Conservation (phyloP, 2,113 vertebrate species). For the Catagonus wagneri region DNA sequence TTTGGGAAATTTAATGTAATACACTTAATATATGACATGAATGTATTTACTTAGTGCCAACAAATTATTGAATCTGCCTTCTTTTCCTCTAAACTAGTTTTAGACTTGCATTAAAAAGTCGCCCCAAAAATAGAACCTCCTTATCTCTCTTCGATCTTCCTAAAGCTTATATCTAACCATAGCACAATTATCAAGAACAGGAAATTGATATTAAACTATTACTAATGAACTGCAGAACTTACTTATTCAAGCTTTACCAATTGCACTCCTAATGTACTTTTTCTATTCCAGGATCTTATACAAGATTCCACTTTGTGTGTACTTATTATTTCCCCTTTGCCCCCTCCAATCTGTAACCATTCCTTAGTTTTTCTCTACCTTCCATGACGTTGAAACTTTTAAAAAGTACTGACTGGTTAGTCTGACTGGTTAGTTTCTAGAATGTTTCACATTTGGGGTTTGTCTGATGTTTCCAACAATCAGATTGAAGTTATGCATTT, state of each 20-base stretch:
- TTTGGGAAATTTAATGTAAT: background rate
- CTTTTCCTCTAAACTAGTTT: conserved; percentile 54
- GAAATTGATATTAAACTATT: background rate
- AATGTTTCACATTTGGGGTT: background rate
- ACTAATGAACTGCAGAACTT: background rate
- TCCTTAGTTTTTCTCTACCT: conserved; percentile 10
- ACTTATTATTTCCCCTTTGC: background rate
- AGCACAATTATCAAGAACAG: conserved; percentile 7
- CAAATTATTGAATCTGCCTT: background rate
- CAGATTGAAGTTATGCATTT: background rate
- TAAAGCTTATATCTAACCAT: conserved; percentile 10
- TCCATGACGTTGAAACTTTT: background rate
- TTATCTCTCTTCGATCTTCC: background rate
- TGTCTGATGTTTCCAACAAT: conserved; percentile 10
- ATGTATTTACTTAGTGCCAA: conserved; percentile 45
- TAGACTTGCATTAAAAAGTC: conserved; percentile 7
- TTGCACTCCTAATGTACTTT: background rate
- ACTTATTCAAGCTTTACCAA: background rate
- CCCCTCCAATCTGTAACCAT: background rate
- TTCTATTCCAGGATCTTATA: conserved; percentile 18
- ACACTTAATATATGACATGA: background rate
- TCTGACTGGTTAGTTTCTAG: conserved; percentile 19
- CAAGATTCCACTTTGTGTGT: background rate
- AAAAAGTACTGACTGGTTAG: background rate
- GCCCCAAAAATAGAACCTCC: background rate